Evolutionary conservation across 2,113 vertebrate genomes (phyloP).

Genomic region (Tricholaema leucomelas): DNA sequence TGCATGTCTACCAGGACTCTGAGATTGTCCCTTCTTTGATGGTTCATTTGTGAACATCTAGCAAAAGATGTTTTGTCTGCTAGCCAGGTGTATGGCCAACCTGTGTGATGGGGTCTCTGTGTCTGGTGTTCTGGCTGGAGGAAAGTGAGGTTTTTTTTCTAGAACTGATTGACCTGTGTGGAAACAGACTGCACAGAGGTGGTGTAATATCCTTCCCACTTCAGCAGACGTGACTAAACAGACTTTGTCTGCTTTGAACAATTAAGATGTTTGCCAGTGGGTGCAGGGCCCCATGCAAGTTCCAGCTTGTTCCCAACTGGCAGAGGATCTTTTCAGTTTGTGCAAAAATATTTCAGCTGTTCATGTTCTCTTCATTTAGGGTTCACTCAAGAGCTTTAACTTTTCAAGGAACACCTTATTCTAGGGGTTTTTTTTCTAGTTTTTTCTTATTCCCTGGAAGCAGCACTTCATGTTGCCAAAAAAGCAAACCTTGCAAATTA

Average conservation of each 20-base stretch:
- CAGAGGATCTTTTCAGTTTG: background rate
- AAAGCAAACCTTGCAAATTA: background rate
- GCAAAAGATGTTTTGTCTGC: background rate
- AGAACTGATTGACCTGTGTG: background rate
- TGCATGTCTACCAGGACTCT: background rate
- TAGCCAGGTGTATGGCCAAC: background rate
- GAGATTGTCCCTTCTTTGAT: background rate
- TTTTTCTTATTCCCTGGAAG: background rate
- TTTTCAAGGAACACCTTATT: background rate
- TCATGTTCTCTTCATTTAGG: background rate
- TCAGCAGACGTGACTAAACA: conserved; percentile 67
- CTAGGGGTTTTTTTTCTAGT: background rate
- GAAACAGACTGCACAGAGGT: conserved; percentile 23
- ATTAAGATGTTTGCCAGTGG: conserved; percentile 30
- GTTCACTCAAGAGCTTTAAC: background rate
- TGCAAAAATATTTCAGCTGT: background rate
- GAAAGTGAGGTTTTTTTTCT: background rate
- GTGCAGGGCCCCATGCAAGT: conserved; percentile 20
- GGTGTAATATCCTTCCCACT: conserved; percentile 26
- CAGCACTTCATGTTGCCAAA: background rate
- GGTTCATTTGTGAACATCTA: background rate
- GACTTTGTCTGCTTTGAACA: conserved; percentile 57
- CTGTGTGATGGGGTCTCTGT: background rate
- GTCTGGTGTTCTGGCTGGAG: background rate
- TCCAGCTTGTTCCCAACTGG: conserved; percentile 19